Conservation (phyloP, 92 coral and sea anemone species). For the Epizoanthus rinbou region DNA sequence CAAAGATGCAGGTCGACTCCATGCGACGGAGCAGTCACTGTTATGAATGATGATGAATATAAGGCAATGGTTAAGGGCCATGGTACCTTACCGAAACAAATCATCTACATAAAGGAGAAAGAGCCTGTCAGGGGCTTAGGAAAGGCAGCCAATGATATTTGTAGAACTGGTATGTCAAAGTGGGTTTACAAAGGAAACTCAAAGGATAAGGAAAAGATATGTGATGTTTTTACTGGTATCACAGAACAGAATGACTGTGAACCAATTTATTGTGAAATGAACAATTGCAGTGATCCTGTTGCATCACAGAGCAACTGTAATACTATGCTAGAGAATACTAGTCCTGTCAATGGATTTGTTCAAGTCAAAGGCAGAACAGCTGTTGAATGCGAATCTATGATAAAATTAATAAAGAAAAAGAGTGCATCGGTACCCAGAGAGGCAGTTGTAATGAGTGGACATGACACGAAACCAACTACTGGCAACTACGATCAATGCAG, state of each 20-base stretch:
- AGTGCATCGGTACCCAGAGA: constrained; percentile 35
- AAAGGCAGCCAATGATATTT: background rate
- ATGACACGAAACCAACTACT: background rate
- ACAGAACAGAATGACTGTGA: background rate
- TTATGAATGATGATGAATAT: constrained; percentile 23
- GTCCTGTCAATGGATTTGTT: background rate
- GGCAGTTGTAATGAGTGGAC: constrained; percentile 6
- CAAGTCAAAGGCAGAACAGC: constrained; percentile 15
- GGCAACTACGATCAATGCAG: background rate
- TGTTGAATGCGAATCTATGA: constrained; percentile 41
- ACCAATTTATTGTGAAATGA: constrained; percentile 36
- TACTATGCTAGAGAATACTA: background rate
- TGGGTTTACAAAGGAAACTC: constrained; percentile 44
- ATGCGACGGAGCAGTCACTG: constrained; percentile 8
- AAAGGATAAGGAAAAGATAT: background rate
- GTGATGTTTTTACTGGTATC: background rate
- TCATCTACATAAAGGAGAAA: constrained; percentile 28
- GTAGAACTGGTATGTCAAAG: constrained; percentile 42
- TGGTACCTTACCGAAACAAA: constrained; percentile 22
- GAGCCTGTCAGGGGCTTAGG: constrained; percentile 27
- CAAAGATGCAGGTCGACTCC: constrained; percentile 39
- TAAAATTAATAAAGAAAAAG: constrained; percentile 37
- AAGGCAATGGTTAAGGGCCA: constrained; percentile 20
- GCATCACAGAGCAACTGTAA: background rate
- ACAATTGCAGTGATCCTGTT: constrained; percentile 7